Conservation (phyloP, 2,888 invertebrate genomes). For the Pseudanteris insignis region DNA sequence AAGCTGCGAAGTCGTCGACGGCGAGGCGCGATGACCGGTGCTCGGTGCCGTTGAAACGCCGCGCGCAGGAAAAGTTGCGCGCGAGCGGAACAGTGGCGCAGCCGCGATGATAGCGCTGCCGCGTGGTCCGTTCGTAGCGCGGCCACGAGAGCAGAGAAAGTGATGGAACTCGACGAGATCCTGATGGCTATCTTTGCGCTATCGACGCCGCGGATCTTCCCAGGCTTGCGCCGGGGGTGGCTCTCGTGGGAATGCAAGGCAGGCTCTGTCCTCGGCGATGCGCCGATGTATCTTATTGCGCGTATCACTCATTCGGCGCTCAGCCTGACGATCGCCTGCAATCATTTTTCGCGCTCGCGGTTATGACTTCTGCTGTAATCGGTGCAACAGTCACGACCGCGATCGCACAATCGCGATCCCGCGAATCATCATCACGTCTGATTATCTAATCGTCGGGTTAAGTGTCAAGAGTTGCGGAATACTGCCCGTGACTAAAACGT, state of each 20-base stretch:
- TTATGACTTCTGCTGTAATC: constrained; percentile 8
- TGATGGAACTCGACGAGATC: constrained; percentile 59
- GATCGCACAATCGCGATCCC: background rate
- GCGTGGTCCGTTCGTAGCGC: constrained; percentile 22
- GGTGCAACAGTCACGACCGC: too few species aligned
- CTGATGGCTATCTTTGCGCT: constrained; percentile 57
- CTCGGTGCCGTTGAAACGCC: background rate
- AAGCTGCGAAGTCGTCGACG: constrained; percentile 1
- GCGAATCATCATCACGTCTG: constrained; percentile 11
- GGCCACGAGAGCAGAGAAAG: constrained; percentile 55
- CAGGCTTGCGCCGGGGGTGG: constrained; percentile 50
- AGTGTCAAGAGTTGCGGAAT: constrained; percentile 10
- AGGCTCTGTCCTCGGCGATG: constrained; percentile 23
- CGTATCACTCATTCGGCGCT: constrained; percentile 34
- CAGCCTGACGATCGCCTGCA: constrained; percentile 24
- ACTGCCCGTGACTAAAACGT: too few species aligned
- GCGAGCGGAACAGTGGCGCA: constrained; percentile 1
- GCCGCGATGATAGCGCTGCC: too few species aligned
- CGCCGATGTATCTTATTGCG: constrained; percentile 19
- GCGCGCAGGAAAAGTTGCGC: background rate
- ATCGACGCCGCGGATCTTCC: constrained; percentile 57
- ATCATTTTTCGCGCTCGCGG: constrained; percentile 32
- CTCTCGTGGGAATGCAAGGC: constrained; percentile 55
- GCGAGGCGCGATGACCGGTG: constrained; percentile 1
- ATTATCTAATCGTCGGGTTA: constrained; percentile 21